Base-by-base conservation (phyloP, 2,888 invertebrate genomes). In the Petrolisthes cinctipes region DNA sequence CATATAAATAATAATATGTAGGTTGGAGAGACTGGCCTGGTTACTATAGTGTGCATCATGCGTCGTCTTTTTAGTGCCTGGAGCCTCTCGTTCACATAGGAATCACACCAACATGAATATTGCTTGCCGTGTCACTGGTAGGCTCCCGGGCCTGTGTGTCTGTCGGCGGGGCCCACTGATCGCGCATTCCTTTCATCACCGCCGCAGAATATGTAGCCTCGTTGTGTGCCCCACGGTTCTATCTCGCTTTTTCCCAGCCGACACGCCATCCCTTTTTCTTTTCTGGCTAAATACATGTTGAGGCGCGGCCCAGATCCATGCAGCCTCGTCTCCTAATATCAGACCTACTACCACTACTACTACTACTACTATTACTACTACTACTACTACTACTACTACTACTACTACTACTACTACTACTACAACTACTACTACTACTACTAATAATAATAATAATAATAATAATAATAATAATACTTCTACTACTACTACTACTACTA, bases 381-480 rank as follows among this genome's bases (percentile, higher is more conserved):
- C 2, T 37, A 37, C 37, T 37, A 37, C 37, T 37, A 37, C 37
- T 37, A 37, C 11, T 53, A 51, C 76, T 76, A 53, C 76, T 53
- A 76, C 76, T 76, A 17, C 76, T 53, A 51, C 53, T 53, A 76
- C 53, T 76, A 76, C 76, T 53, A 51, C 76, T 76, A 76, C 76
- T 76, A 51, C 11, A 51, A 76, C 76, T 76, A 76, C 53, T 53
- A 76, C 51, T 53, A 51, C 76, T 76, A 76, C 76, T 76, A 76
- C 51, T 76, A 37, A 4, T 61, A 81, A 17, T 37, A 66, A 61
- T 81, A 66, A 4, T 81, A 37, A 4, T 81, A 81, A 3, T 81
- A 61, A 2, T 81, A 61, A 1, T 61, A 37, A 1, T 57, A 81
- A 4, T 81, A 81, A 4, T 81, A 81, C 11, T 81, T 61, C 11